phyloP scores from a whole-genome alignment of 37 sponge, comb jelly and placozoan genomes.

The Bolinopsis microptera region DNA sequence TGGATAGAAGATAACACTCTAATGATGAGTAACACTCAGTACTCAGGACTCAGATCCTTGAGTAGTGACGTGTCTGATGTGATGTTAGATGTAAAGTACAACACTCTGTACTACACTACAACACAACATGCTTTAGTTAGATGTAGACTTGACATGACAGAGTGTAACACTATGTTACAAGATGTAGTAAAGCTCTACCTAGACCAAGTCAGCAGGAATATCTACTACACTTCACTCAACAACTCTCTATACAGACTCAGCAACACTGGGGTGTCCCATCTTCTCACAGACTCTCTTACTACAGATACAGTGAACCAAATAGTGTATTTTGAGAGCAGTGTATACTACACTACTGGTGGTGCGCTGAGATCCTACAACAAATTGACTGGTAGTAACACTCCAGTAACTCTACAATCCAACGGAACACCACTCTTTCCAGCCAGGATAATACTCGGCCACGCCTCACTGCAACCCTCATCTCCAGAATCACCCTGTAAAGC shows the following conservation, averaged over 20 bases:
- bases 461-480: neutral
- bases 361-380: neutral
- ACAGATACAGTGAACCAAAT: neutral
- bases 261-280: neutral
- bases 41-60: constrained; percentile 24
- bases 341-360: neutral
- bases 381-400: neutral
- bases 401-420: neutral
- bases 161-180: neutral
- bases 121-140: neutral
- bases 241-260: neutral
- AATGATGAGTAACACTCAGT: neutral
- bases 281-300: neutral
- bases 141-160: neutral
- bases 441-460: neutral
- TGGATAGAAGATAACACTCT: neutral
- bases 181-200: neutral
- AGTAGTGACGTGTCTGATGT: neutral
- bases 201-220: constrained; percentile 10
- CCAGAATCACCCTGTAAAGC: neutral
- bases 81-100: neutral
- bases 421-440: neutral
- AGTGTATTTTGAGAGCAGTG: neutral
- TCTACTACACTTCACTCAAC: neutral
- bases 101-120: constrained; percentile 30